Evolutionary conservation across 2,888 invertebrate species (phyloP), one percentile per base, ranked within the genome.

Genomic region (Blomia tropicalis): DNA sequence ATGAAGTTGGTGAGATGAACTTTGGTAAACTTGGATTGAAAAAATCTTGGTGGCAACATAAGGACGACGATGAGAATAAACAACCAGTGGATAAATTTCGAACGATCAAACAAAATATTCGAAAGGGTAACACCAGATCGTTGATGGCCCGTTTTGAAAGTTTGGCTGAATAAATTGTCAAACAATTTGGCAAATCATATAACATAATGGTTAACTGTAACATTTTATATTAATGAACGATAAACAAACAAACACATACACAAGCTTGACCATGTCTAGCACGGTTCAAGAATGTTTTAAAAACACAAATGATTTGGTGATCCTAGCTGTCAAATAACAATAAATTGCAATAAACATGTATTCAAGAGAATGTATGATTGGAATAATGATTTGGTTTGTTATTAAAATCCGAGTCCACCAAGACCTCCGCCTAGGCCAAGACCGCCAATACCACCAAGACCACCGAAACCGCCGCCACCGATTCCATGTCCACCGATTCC

Each of bases 21-120:
- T 30, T 56, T 7, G 1, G 7, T 19, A 56, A 56, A 36, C 11
- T 56, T 17, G 56, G 4, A n/a, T 14, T 56, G 11, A 56, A 25
- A 2, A 25, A 56, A 25, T 29, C 17, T 25, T 56, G 56, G 56
- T 56, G 56, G 56, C 11, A 56, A n/a, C 11, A n/a, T 14, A 56
- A 29, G 23, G 30, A 30, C 17, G 2, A 27, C 2, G 56, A 23
- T 1, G 56, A 56, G 14, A 14, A 17, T 2, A 11, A 22, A n/a
- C 3, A 3, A 56, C 56, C 56, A 23, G 56, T 36, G 29, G 56
- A 56, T 25, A 56, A 56, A 56, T 56, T 56, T 25, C 31, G 36
- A 14, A 56, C 56, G 11, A 56, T 56, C 30, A 56, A 56, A 25
- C 56, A 56, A 11, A 56, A 56, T 25, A 56, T 56, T 31, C 29